Base-by-base conservation (phyloP, 2,888 invertebrate genomes). In the Drosophila seclusa region DNA sequence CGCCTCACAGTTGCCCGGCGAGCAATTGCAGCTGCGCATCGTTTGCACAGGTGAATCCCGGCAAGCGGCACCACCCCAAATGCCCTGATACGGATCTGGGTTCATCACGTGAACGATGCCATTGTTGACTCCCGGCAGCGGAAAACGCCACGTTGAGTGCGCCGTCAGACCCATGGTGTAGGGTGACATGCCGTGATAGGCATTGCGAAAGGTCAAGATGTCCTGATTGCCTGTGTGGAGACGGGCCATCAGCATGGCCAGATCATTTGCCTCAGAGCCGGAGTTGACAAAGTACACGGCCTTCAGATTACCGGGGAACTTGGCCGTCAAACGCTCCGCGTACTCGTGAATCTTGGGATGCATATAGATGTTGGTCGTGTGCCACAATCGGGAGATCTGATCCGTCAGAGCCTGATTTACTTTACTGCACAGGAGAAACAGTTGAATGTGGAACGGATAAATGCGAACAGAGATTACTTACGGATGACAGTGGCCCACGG, bases 401-500 rank as follows among this genome's bases (percentile, higher is more conserved):
- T 96, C 95, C 42, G 94, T 95, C 11, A 97, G 94, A 2, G 97
- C 98, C 72, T 95, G 95, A 4, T 95, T 96, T 0, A 99, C 96
- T 94, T 97, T 98, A 58, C 99, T 99, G 71, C 3, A 42, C 57
- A 32, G 2, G 3, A n/a, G 2, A 6, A 38, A 2, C 2, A 7
- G 6, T 7, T 54, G 0, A 24, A 4, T n/a, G 6, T 48, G 7
- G 29, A 10, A n/a, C 8, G 27, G 4, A 1, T 45, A 16, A 24
- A 24, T 45, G 16, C 3, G 1, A 13, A n/a, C 4, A 21, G 21
- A 61, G 10, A 1, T 10, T 48, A 95, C 97, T 96, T 94, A 98
- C 98, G 99, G 99, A 94, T 99, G 99, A 91, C 98, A 98, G 92
- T 99, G 99, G 29, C 99, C 99, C 3, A 99, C 98, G 62, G 98